These are phyloP conservation scores for Urosaurus nigricauda DNA, from an alignment of 2,797 vertebrate genomes.

Conservation along the genomic window DNA sequence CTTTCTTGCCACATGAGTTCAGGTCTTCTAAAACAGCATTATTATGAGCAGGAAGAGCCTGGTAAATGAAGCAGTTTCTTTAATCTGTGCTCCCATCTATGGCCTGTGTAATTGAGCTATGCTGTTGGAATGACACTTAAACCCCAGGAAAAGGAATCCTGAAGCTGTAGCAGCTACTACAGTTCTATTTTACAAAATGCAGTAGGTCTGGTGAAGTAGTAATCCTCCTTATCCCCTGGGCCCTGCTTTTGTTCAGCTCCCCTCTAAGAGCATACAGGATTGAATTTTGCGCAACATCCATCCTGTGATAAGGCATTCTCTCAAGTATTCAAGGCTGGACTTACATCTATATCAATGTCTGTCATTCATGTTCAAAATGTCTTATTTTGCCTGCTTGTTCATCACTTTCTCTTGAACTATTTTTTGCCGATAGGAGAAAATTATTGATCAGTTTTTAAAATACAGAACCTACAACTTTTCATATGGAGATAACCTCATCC, in stretches of 20 bases:
- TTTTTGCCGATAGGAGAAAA: background rate
- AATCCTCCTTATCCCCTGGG: background rate
- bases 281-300: background rate
- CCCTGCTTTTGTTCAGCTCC: constrained; percentile 16
- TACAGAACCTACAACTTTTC: background rate
- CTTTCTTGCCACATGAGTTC: background rate
- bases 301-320: background rate
- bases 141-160: constrained; percentile 30
- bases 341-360: background rate
- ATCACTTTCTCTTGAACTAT: background rate
- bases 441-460: background rate
- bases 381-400: no score
- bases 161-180: constrained; percentile 27
- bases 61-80: background rate
- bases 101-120: constrained; percentile 28
- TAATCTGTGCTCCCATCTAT: constrained; percentile 27
- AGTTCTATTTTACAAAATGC: constrained; percentile 30
- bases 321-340: background rate
- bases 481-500: no score
- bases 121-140: constrained; percentile 36
- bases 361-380: background rate
- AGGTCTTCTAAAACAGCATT: background rate
- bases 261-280: background rate
- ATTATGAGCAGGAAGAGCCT: constrained; percentile 4
- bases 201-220: constrained; percentile 17